phyloP scores from a whole-genome alignment of 2,888 invertebrate species.

The Tetragonula carbonaria region DNA sequence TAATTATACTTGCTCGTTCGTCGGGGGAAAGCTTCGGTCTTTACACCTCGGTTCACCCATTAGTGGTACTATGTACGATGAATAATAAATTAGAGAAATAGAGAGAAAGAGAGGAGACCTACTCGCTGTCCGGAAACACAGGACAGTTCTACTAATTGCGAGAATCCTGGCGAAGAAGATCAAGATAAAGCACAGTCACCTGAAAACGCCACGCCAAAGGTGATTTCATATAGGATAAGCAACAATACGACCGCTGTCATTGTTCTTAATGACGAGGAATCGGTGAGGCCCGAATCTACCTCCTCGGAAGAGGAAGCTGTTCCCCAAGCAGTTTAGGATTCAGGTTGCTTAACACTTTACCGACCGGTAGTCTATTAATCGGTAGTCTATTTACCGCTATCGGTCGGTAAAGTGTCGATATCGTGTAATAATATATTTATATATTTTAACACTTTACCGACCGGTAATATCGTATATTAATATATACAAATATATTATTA shows the following conservation, averaged over 20 bases:
- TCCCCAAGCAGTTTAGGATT: neutral
- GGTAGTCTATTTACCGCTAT: too few relatives aligned
- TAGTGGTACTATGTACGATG: neutral
- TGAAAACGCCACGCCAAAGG: neutral
- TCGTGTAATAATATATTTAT: too few relatives aligned
- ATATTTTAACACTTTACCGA: too few relatives aligned
- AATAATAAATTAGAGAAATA: neutral
- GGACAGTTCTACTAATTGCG: neutral
- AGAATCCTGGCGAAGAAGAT: neutral
- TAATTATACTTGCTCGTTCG: neutral
- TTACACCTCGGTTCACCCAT: neutral
- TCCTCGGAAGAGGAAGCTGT: neutral
- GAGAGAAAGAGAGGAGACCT: neutral
- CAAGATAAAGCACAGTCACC: neutral
- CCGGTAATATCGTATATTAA: too few relatives aligned
- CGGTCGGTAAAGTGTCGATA: too few relatives aligned
- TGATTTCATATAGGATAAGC: neutral
- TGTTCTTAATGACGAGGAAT: neutral
- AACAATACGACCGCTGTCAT: neutral
- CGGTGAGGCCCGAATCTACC: neutral
- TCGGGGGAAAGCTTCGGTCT: neutral
- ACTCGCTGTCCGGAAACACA: neutral
- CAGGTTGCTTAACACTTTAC: neutral
- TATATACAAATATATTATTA: too few relatives aligned
- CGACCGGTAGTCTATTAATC: too few relatives aligned